Conservation (phyloP, 2,113 vertebrate genomes). For the Indicator indicator region DNA sequence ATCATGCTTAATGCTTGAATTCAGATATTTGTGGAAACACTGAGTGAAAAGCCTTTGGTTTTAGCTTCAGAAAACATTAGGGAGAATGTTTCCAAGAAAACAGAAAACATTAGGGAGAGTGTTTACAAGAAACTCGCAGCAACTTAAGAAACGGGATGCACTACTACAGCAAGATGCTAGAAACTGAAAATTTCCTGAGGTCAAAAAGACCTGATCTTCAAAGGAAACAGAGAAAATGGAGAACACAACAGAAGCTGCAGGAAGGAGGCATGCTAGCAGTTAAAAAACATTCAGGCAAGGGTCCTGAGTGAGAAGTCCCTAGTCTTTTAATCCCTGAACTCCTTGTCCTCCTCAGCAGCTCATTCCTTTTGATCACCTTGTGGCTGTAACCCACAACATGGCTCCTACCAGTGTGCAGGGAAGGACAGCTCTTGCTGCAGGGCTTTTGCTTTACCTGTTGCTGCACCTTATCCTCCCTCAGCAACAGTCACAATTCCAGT, state of each 20-base stretch:
- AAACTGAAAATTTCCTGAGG: background rate
- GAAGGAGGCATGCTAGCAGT: background rate
- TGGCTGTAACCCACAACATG: background rate
- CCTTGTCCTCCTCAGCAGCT: background rate
- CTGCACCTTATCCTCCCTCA: background rate
- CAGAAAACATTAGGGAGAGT: background rate
- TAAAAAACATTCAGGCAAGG: background rate
- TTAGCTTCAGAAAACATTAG: background rate
- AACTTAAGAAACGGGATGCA: background rate
- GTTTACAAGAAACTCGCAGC: background rate
- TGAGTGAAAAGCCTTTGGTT: background rate
- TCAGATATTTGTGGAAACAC: background rate
- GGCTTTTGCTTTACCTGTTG: background rate
- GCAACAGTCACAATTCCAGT: background rate
- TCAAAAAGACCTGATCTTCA: background rate
- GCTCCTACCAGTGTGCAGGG: background rate
- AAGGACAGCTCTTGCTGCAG: background rate
- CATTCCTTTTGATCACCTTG: background rate
- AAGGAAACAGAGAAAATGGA: background rate
- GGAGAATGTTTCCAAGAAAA: background rate
- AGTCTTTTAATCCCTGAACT: background rate
- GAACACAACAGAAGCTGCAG: background rate
- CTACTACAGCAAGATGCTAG: background rate
- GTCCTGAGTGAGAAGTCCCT: background rate
- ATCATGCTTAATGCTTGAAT: background rate